These are phyloP conservation scores for Daphoenositta chrysoptera DNA, from an alignment of 2,113 vertebrate species.

Conservation along the genomic window DNA sequence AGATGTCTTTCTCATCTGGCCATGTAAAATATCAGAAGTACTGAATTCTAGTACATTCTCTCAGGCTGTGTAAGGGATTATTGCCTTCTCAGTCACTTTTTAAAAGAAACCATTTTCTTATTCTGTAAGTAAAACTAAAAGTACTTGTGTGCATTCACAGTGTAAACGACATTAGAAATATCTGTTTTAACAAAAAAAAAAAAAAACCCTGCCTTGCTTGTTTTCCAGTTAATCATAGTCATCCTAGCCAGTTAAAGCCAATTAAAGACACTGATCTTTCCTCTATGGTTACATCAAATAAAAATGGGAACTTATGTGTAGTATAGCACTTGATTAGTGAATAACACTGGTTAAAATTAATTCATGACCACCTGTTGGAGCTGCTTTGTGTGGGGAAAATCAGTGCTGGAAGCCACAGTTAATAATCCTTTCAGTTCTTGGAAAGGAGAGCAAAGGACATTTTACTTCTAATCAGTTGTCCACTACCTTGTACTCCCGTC, in stretches of 20 bases:
- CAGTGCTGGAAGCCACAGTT: background rate
- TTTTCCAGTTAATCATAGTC: background rate
- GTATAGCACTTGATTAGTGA: background rate
- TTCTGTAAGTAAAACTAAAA: background rate
- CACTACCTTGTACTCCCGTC: accelerated
- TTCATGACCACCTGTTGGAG: background rate
- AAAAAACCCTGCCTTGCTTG: accelerated
- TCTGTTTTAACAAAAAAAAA: background rate
- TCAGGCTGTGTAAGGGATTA: background rate
- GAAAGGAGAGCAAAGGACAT: background rate
- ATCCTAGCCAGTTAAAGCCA: background rate
- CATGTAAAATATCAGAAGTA: background rate
- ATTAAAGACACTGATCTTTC: background rate
- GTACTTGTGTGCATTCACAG: background rate
- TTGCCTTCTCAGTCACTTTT: background rate
- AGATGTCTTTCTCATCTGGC: background rate
- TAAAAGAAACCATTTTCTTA: background rate
- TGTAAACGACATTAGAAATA: background rate
- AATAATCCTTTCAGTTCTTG: background rate
- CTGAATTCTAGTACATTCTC: background rate
- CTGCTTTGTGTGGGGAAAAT: background rate
- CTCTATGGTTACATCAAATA: background rate
- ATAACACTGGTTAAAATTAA: background rate
- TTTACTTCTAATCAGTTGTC: background rate
- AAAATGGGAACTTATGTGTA: background rate